Conservation (phyloP, 2,888 invertebrate species). For the Nomada ferruginata region DNA sequence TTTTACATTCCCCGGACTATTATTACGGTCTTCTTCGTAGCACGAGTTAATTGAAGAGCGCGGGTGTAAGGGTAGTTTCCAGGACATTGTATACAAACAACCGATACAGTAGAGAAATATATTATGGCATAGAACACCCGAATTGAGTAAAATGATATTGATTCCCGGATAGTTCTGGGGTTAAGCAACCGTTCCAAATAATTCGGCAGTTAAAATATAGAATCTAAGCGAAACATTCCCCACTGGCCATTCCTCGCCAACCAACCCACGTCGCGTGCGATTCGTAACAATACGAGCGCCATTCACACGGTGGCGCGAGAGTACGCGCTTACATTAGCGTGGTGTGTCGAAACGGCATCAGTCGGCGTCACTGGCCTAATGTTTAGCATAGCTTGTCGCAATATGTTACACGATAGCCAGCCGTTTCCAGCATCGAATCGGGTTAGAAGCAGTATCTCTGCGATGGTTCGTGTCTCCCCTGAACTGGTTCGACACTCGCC, state of each 20-base stretch:
- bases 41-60: no score
- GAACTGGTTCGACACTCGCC: conserved; percentile 38
- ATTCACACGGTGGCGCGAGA: conserved; percentile 50
- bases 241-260: background rate
- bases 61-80: no score
- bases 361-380: conserved; percentile 79
- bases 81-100: no score
- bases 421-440: conserved; percentile 63
- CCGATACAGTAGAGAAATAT: no score
- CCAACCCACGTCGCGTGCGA: background rate
- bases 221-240: no score
- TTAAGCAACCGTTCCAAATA: background rate
- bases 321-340: conserved; percentile 69
- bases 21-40: background rate
- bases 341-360: conserved; percentile 75
- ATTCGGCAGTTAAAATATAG: no score
- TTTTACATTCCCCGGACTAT: background rate
- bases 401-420: conserved; percentile 77
- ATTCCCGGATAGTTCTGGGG: background rate
- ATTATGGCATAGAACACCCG: no score
- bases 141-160: no score
- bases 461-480: conserved; percentile 58
- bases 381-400: conserved; percentile 82
- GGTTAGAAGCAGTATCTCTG: conserved; percentile 65
- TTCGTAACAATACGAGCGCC: conserved; percentile 28